Percentiles rank a stretch among this genome's conserved stretches.
phyloP scores from a whole-genome alignment of 2,888 invertebrate species.

The Invenusta paracnida region DNA sequence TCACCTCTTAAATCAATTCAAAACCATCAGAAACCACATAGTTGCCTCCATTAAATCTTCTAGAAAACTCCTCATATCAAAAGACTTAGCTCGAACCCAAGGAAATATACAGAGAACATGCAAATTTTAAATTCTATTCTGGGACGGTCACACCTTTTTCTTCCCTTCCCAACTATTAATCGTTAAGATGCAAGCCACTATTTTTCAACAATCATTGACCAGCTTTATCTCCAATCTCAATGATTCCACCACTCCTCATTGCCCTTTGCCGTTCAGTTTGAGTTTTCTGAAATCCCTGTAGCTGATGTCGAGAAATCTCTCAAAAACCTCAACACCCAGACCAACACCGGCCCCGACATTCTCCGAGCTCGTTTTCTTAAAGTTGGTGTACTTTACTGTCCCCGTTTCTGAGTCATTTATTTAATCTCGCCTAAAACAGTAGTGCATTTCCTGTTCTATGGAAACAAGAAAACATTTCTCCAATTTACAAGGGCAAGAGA shows the following conservation, averaged over 20 bases:
- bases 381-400: not conserved
- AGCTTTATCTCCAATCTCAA: not conserved
- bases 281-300: not conserved
- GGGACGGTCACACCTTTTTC: not conserved
- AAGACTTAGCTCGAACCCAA: too few relatives aligned
- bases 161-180: not conserved
- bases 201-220: not conserved
- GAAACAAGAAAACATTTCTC: not conserved
- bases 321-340: slow-evolving; percentile 2
- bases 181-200: not conserved
- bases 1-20: too few relatives aligned
- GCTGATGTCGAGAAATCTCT: not conserved
- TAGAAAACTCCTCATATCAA: too few relatives aligned
- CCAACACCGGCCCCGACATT: slow-evolving; percentile 1
- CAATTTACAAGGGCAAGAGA: not conserved
- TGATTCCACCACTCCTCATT: not conserved
- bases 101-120: too few relatives aligned
- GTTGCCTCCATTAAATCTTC: too few relatives aligned
- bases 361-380: not conserved
- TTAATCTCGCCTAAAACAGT: not conserved
- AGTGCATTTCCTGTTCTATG: not conserved
- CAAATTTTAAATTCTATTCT: too few relatives aligned
- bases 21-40: too few relatives aligned
- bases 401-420: not conserved
- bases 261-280: not conserved